Conservation (phyloP, 2,888 invertebrate genomes). For the Ormyrus labotus region DNA sequence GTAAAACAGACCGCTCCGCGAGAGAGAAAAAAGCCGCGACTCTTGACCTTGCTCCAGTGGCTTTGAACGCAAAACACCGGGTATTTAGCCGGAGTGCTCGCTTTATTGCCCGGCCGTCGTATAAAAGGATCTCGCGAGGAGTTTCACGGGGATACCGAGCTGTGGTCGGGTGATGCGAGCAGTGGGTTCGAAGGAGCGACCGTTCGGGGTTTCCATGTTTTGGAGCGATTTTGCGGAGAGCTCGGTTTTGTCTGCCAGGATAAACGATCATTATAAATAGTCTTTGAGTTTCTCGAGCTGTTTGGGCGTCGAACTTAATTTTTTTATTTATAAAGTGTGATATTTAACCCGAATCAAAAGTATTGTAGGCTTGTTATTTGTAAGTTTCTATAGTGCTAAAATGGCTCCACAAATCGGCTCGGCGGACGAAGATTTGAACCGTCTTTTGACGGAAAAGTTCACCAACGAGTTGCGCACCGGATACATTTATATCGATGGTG, state of each 20-base stretch:
- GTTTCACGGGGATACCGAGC: too few relatives aligned
- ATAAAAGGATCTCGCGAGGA: too few relatives aligned
- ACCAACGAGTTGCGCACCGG: conserved; percentile 69
- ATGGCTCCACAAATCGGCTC: conserved; percentile 32
- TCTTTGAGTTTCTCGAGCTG: neutral
- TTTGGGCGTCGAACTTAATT: too few relatives aligned
- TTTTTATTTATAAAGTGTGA: neutral
- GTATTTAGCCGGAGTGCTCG: too few relatives aligned
- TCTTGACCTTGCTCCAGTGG: too few relatives aligned
- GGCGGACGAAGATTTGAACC: conserved; percentile 23
- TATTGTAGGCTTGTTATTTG: neutral
- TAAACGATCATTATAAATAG: conserved; percentile 26
- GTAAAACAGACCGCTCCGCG: too few relatives aligned
- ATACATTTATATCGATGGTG: conserved; percentile 69
- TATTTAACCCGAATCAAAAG: too few relatives aligned
- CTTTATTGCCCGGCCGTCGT: too few relatives aligned
- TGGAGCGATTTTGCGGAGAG: neutral
- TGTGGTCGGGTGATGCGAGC: neutral
- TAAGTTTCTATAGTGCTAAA: neutral
- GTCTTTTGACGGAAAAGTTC: conserved; percentile 64
- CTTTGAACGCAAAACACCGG: too few relatives aligned
- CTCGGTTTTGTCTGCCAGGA: conserved; percentile 17
- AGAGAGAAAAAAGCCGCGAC: too few relatives aligned
- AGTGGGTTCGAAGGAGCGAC: neutral
- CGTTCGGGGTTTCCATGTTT: conserved; percentile 3